Percentiles rank a stretch among this genome's conserved stretches.
Evolutionary conservation across 2,888 invertebrate species (phyloP).

Genomic region (Periphyllus acericola): DNA sequence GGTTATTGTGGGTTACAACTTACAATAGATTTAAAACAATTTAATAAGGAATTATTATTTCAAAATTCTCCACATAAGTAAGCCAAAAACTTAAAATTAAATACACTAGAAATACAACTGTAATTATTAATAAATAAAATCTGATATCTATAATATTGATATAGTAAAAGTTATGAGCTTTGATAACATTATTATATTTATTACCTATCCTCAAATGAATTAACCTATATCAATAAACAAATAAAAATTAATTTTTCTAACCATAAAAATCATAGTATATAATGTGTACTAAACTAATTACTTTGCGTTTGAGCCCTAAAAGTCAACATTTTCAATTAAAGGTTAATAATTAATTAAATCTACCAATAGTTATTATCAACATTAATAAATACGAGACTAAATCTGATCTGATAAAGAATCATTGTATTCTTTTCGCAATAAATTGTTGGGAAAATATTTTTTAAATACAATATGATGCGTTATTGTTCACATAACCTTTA

Average conservation of each 20-base stretch:
- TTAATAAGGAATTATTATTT: no score
- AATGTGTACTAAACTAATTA: not conserved
- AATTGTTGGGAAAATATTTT: constrained; percentile 12
- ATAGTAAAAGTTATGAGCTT: no score
- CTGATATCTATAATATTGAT: no score
- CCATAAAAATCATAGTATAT: not conserved
- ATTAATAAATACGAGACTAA: not conserved
- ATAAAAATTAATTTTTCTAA: not conserved
- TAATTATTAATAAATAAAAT: no score
- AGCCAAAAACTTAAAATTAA: no score
- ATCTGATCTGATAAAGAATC: not conserved
- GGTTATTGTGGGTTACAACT: no score
- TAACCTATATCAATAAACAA: not conserved
- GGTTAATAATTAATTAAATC: not conserved
- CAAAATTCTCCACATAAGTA: no score
- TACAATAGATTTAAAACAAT: no score
- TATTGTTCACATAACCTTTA: constrained; percentile 3
- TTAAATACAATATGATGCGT: not conserved
- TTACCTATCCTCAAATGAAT: not conserved
- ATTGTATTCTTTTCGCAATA: not conserved
- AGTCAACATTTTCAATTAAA: not conserved
- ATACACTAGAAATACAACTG: no score
- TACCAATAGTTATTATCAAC: no score
- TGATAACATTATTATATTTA: not conserved
- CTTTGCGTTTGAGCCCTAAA: not conserved